Conservation (phyloP, 2,888 invertebrate genomes). For the Coecobrya sp. region DNA sequence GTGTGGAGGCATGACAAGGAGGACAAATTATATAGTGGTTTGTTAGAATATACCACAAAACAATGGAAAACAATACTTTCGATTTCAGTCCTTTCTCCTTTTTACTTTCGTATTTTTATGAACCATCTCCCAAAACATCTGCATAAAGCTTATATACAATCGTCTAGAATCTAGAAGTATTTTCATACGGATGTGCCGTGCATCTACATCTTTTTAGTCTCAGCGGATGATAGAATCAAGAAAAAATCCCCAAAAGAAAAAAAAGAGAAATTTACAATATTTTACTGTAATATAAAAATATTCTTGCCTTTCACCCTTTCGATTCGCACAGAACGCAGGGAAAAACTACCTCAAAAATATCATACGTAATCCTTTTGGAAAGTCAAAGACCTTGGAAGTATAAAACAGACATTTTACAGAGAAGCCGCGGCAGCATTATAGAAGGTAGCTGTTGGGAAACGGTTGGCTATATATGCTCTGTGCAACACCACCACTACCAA, state of each 20-base stretch:
- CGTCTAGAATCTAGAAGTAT: not conserved
- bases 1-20: slow-evolving; percentile 9
- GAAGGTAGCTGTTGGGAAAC: slow-evolving; percentile 13
- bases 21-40: slow-evolving; percentile 26
- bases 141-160: not conserved
- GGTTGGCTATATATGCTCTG: not conserved
- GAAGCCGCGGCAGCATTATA: not conserved
- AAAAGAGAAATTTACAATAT: slow-evolving; percentile 29
- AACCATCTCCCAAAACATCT: slow-evolving; percentile 24
- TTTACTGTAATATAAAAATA: slow-evolving; percentile 16
- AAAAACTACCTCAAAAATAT: slow-evolving; percentile 28
- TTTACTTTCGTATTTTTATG: slow-evolving; percentile 14
- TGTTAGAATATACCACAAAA: slow-evolving; percentile 12
- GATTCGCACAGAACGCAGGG: not conserved
- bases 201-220: slow-evolving; percentile 1
- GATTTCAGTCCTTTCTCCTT: slow-evolving; percentile 3
- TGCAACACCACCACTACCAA: not conserved
- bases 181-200: not conserved
- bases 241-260: slow-evolving; percentile 9
- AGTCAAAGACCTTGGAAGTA: slow-evolving; percentile 39
- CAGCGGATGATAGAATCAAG: slow-evolving; percentile 40
- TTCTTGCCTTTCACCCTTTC: slow-evolving; percentile 4
- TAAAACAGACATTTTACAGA: slow-evolving; percentile 1
- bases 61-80: slow-evolving; percentile 41
- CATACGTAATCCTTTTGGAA: slow-evolving; percentile 25